Conservation (phyloP, 2,888 invertebrate genomes). For the Parnassius apollo region DNA sequence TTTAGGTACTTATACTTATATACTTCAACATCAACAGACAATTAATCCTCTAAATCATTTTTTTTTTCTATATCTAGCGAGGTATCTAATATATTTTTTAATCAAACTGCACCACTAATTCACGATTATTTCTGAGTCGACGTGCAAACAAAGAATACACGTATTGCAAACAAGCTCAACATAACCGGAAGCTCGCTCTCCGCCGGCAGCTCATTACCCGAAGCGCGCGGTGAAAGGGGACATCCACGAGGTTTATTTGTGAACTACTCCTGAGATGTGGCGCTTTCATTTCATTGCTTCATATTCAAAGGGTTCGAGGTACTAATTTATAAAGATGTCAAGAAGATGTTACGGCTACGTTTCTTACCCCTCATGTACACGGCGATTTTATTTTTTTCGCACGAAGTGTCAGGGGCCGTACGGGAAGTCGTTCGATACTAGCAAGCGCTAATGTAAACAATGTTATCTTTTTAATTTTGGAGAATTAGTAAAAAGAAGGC, state of each 20-base stretch:
- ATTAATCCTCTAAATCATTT: too few relatives aligned
- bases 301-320: constrained; percentile 11
- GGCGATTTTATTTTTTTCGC: too few relatives aligned
- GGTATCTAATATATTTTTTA: too few relatives aligned
- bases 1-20: too few relatives aligned
- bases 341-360: background rate
- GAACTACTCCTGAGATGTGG: constrained; percentile 24
- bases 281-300: constrained; percentile 11
- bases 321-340: background rate
- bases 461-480: too few relatives aligned
- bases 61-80: too few relatives aligned
- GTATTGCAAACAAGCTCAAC: constrained; percentile 25
- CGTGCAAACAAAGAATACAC: constrained; percentile 9
- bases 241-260: constrained; percentile 51
- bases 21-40: too few relatives aligned
- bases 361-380: too few relatives aligned
- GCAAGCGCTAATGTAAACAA: too few relatives aligned
- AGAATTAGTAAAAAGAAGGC: too few relatives aligned
- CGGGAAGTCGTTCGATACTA: too few relatives aligned
- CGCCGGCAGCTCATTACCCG: constrained; percentile 46
- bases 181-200: constrained; percentile 30
- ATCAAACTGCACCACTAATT: background rate
- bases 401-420: too few relatives aligned
- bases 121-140: constrained; percentile 2
- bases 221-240: constrained; percentile 41